Base-by-base conservation (phyloP, 1,140 invertebrate genomes). In the Physella acuta region DNA sequence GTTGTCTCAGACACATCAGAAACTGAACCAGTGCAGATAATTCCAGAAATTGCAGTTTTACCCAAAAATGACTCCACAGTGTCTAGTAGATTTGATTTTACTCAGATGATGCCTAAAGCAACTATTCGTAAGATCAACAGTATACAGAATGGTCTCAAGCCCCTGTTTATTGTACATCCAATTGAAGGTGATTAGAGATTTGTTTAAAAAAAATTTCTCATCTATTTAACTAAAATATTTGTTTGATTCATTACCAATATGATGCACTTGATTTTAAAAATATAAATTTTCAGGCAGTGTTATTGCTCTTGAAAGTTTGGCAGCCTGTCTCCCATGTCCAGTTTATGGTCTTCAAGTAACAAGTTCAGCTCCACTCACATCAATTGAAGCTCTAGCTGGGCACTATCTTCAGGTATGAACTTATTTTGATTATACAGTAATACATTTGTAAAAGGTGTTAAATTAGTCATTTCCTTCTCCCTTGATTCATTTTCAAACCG, bases 271-370 rank as follows among this genome's bases (percentile, higher is more conserved):
- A 56, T 56, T 28, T 8, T 26, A 56, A 26, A 16, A 17, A 26
- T 17, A 56, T n/a, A n/a, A n/a, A n/a, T 24, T 61, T 72, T 4
- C 70, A 79, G 78, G 78, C 31, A 71, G 76, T 28, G 64, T 66
- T 0, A 55, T 64, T 55, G 61, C 68, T n/a, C 44, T 80, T 61
- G 20, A 71, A n/a, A 64, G 59, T 44, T 16, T 83, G 31, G 74
- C 75, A 1, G 49, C 37, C 16, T 86, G 90, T 75, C 82, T 97
- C 49, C 85, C 91, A 16, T 88, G 88, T 62, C 91, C 93, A 30
- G 93, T 94, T 36, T 95, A 91, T 86, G 95, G 95, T 52, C 85
- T 99, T 17, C 95, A 99, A 84, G 95, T 93, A 83, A 92, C 92
- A 1, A 85, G 86, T 59, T 87, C 89, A 34, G 91, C 91, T 24